phyloP scores from a whole-genome alignment of 1,140 invertebrate species.

The Anoplolepis gracilipes region DNA sequence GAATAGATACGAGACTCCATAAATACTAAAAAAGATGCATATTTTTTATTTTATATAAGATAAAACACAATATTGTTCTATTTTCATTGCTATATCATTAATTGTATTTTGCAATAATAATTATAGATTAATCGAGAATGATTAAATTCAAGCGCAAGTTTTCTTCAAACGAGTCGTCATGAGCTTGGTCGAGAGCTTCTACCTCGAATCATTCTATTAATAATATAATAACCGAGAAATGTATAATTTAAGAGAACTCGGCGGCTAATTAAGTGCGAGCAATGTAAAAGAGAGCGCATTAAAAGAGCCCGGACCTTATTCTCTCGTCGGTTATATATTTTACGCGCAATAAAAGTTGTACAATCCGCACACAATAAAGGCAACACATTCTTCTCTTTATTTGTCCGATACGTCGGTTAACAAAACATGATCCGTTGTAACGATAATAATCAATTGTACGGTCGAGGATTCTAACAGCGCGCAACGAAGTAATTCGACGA shows the following conservation, averaged over 20 bases:
- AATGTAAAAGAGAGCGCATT: neutral
- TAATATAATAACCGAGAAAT: conserved; percentile 46
- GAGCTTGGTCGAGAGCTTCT: neutral
- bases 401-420: conserved; percentile 49
- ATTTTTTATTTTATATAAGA: conserved; percentile 34
- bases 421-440: conserved; percentile 52
- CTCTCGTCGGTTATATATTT: conserved; percentile 30
- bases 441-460: conserved; percentile 48
- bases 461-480: conserved; percentile 4
- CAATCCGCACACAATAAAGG: neutral
- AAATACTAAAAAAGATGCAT: conserved; percentile 1
- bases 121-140: conserved; percentile 23
- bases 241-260: conserved; percentile 27
- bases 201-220: conserved; percentile 29
- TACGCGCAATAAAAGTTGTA: conserved; percentile 34
- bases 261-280: conserved; percentile 41
- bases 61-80: conserved; percentile 18
- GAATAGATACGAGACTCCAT: neutral
- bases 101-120: conserved; percentile 19
- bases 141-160: conserved; percentile 31
- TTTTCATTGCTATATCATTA: conserved; percentile 31
- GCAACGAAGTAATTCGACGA: conserved; percentile 47
- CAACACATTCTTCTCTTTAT: conserved; percentile 28
- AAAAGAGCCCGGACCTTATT: neutral
- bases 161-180: conserved; percentile 19